Evolutionary conservation across 1,140 invertebrate species (phyloP).

Genomic region (Copidosoma floridanum): DNA sequence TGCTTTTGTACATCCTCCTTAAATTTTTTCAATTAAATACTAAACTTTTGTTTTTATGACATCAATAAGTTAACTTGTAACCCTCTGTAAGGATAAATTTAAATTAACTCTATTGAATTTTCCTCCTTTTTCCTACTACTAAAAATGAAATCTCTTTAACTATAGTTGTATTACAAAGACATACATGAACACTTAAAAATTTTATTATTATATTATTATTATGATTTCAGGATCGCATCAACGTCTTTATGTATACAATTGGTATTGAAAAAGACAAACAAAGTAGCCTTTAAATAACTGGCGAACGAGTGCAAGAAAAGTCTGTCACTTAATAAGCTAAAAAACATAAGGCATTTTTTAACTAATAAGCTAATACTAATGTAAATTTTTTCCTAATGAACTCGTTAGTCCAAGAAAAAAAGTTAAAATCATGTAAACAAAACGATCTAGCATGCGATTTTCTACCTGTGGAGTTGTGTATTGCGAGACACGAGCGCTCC

Average conservation of each 20-base stretch:
- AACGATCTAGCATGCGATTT: conserved; percentile 29
- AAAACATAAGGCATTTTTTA: conserved; percentile 51
- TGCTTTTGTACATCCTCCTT: background rate
- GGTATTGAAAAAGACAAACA: conserved; percentile 32
- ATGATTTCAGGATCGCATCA: conserved; percentile 39
- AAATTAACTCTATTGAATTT: too few species aligned
- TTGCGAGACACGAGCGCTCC: conserved; percentile 6
- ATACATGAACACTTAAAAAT: background rate
- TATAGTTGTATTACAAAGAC: too few species aligned
- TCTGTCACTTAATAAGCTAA: conserved; percentile 51
- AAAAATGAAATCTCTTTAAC: too few species aligned
- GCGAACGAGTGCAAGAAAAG: conserved; percentile 30
- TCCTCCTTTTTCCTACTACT: too few species aligned
- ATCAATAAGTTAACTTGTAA: too few species aligned
- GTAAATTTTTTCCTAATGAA: conserved; percentile 31
- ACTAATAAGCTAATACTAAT: conserved; percentile 29
- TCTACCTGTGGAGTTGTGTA: conserved; percentile 10
- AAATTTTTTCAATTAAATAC: background rate
- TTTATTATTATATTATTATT: background rate
- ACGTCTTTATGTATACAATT: conserved; percentile 35
- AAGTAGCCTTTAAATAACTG: conserved; percentile 33
- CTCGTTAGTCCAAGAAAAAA: conserved; percentile 12
- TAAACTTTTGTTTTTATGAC: too few species aligned
- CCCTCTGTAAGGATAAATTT: too few species aligned
- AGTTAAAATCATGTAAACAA: conserved; percentile 13